These are phyloP conservation scores for Myotis myotis DNA, from an alignment of 2,797 vertebrate species.

Conservation along the genomic window DNA sequence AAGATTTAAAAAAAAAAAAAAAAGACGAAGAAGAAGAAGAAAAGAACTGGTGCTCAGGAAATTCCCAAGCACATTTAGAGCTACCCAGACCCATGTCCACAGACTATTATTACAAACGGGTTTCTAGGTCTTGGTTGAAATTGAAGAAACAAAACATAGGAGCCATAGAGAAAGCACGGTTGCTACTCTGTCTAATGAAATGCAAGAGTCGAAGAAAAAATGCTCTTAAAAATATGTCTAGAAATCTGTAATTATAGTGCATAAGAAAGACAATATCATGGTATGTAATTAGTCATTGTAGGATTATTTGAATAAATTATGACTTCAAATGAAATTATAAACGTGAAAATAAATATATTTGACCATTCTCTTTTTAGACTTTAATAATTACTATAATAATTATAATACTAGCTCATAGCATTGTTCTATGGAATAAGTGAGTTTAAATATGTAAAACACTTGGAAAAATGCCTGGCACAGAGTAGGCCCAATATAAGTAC, in stretches of 20 bases:
- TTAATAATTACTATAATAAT: constrained; percentile 35
- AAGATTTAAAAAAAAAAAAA: too few relatives aligned
- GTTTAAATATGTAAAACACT: not conserved
- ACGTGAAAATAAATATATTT: constrained; percentile 4
- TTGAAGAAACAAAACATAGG: not conserved
- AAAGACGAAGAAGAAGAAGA: too few relatives aligned
- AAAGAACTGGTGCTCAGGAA: not conserved
- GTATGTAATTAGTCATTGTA: constrained; percentile 5
- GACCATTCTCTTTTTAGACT: not conserved
- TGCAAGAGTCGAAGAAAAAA: not conserved
- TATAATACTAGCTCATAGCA: not conserved
- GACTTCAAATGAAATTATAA: not conserved
- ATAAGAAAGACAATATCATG: not conserved
- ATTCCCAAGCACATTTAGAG: not conserved
- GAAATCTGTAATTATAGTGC: not conserved
- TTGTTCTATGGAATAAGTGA: not conserved
- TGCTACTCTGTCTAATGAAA: not conserved
- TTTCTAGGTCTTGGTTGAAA: not conserved
- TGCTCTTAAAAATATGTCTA: not conserved
- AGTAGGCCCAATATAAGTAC: not conserved
- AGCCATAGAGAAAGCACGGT: not conserved
- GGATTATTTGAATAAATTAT: constrained; percentile 50
- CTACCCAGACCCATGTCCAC: not conserved
- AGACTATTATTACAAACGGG: not conserved
- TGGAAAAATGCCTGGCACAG: not conserved